Percentiles rank a stretch among this genome's conserved stretches.
Conservation (phyloP, 2,113 vertebrate species). For the Tragelaphus imberbis region DNA sequence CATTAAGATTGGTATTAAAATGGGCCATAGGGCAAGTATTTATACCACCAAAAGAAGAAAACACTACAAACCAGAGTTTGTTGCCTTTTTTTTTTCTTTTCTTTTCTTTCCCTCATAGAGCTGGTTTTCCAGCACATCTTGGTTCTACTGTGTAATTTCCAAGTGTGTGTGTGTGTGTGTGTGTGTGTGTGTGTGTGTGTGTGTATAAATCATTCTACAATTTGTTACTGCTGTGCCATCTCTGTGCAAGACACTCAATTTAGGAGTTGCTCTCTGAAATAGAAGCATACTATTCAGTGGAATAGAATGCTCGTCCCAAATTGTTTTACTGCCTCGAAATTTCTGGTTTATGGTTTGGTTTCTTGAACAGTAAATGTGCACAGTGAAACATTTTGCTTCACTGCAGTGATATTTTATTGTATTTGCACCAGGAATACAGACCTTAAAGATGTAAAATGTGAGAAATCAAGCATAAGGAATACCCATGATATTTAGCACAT, state of each 20-base stretch:
- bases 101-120: background rate
- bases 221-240: background rate
- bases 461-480: slow-evolving; percentile 36
- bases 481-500: slow-evolving; percentile 4
- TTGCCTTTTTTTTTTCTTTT: background rate
- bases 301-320: slow-evolving; percentile 40
- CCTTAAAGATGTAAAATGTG: slow-evolving; percentile 22
- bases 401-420: slow-evolving; percentile 35
- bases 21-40: background rate
- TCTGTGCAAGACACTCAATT: background rate
- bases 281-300: background rate
- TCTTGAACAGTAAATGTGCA: slow-evolving; percentile 29
- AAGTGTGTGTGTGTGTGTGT: background rate
- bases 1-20: background rate
- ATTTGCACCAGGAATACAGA: background rate
- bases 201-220: background rate
- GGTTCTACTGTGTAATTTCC: background rate
- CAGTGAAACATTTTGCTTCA: slow-evolving; percentile 47
- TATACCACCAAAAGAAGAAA: background rate
- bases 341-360: slow-evolving; percentile 46
- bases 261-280: background rate
- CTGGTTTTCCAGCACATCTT: background rate
- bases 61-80: background rate
- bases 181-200: background rate
- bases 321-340: slow-evolving; percentile 46